Conservation (phyloP, 2,113 vertebrate species). For the Rhinolophus sinicus region DNA sequence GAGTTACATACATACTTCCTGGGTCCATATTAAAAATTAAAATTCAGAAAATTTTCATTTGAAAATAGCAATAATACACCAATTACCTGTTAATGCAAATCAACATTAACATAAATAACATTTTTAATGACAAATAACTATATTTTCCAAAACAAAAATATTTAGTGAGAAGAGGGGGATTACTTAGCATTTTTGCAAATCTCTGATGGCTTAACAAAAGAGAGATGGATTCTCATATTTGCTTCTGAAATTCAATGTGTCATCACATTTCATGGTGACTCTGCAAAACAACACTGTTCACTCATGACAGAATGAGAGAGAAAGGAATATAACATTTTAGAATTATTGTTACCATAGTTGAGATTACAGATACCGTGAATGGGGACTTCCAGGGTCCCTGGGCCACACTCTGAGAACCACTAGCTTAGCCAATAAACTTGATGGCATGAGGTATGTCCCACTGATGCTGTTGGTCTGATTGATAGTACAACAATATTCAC, state of each 20-base stretch:
- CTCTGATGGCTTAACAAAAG: background rate
- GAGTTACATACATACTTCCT: background rate
- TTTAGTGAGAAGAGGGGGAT: background rate
- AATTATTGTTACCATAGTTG: background rate
- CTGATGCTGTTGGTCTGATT: background rate
- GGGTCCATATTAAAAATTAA: background rate
- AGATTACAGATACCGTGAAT: background rate
- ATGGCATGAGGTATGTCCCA: background rate
- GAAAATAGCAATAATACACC: background rate
- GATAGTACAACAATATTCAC: background rate
- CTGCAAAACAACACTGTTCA: background rate
- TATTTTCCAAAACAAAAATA: background rate
- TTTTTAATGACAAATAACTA: background rate
- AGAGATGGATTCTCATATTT: background rate
- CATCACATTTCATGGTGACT: background rate
- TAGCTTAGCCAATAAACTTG: background rate
- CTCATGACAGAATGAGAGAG: background rate
- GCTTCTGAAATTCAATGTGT: background rate
- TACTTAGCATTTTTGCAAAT: background rate
- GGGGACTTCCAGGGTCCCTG: background rate
- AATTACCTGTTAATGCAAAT: background rate
- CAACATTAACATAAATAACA: background rate
- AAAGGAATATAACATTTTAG: background rate
- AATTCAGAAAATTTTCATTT: background rate
- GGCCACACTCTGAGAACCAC: background rate